Conservation (phyloP, 2,113 vertebrate genomes). For the Amazona guildingii region DNA sequence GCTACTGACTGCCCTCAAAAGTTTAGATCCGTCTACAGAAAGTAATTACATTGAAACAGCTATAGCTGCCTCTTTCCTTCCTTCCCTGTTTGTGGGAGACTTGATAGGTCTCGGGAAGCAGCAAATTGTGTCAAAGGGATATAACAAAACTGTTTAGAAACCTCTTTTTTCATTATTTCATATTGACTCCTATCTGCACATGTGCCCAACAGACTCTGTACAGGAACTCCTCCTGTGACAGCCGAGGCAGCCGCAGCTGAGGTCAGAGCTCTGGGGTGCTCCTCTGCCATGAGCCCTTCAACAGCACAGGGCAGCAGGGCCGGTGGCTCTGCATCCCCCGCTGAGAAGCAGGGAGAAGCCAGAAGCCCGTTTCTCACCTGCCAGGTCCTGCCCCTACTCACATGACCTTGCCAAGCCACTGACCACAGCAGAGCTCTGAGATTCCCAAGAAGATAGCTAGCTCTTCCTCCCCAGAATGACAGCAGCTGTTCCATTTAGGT, state of each 20-base stretch:
- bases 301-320: accelerated
- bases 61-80: background rate
- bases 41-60: background rate
- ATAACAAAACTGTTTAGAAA: background rate
- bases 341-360: background rate
- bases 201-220: background rate
- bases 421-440: background rate
- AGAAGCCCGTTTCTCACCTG: background rate
- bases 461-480: background rate
- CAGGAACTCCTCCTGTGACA: background rate
- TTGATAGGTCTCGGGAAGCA: background rate
- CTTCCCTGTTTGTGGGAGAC: background rate
- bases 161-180: background rate
- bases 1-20: background rate
- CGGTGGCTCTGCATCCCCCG: background rate
- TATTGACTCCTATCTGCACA: background rate
- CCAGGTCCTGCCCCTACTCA: background rate
- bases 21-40: background rate
- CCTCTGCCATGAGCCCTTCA: background rate
- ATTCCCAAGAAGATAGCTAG: background rate
- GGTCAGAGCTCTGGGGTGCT: background rate
- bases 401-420: background rate
- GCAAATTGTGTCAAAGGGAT: background rate
- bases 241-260: background rate
- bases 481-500: background rate